Percentiles rank a stretch among this genome's conserved stretches.
phyloP scores from a whole-genome alignment of 1,140 invertebrate genomes.

The Dendroctonus ponderosae region DNA sequence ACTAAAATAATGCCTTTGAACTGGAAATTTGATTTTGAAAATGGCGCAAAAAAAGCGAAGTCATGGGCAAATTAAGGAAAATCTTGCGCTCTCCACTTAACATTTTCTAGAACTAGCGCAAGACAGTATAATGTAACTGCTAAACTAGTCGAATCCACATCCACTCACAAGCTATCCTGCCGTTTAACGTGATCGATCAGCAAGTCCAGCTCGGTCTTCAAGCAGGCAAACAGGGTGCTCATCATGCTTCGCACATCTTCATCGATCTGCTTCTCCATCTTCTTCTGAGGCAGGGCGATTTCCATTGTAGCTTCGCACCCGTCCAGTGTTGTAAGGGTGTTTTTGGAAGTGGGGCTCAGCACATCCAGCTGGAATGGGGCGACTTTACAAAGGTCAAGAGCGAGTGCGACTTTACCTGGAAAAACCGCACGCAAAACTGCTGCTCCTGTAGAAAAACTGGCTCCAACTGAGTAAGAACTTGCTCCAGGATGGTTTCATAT shows the following conservation, averaged over 20 bases:
- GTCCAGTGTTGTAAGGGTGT: slow-evolving; percentile 58
- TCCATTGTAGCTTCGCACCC: slow-evolving; percentile 46
- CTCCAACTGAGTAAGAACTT: slow-evolving; percentile 84
- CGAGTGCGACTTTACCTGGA: slow-evolving; percentile 58
- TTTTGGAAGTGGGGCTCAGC: slow-evolving; percentile 54
- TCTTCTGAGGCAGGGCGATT: slow-evolving; percentile 55
- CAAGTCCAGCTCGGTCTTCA: slow-evolving; percentile 81
- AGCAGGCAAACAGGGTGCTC: slow-evolving; percentile 79
- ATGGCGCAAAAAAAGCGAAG: too few species aligned
- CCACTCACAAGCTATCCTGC: slow-evolving; percentile 80
- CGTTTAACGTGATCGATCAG: slow-evolving; percentile 85
- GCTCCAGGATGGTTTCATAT: slow-evolving; percentile 74
- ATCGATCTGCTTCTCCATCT: slow-evolving; percentile 68
- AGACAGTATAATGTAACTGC: too few species aligned
- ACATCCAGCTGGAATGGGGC: slow-evolving; percentile 60
- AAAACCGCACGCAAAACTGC: slow-evolving; percentile 92
- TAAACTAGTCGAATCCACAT: not conserved
- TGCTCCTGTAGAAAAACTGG: slow-evolving; percentile 92
- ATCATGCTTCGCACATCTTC: slow-evolving; percentile 83
- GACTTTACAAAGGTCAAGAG: not conserved
- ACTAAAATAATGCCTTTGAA: too few species aligned
- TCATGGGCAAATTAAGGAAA: too few species aligned
- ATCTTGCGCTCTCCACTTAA: too few species aligned
- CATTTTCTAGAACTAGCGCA: too few species aligned
- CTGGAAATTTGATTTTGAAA: too few species aligned